Base-by-base conservation (phyloP, 2,888 invertebrate species). In the Keiferia lycopersicella region DNA sequence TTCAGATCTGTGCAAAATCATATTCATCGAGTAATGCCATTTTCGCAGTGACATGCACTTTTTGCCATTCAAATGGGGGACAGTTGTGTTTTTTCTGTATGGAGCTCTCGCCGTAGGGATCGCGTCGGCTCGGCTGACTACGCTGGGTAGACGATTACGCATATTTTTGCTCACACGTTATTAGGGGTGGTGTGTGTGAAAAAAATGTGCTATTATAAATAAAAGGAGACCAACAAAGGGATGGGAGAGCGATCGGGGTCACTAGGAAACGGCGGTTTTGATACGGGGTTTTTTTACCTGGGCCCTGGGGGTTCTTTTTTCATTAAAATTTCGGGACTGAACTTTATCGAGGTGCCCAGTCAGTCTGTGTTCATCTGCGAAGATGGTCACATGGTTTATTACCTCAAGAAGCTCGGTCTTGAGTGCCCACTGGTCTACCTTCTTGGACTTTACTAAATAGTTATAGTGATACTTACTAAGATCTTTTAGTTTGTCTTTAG, bases 191-290 rank as follows among this genome's bases (percentile, higher is more conserved):
- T 79, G 85, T 88, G 88, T 90, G 87, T 89, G 90, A 88, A 90
- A 91, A 91, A 91, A 91, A 87, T 86, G 77, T 87, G 86, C 87
- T 88, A 90, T 91, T 91, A 90, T 91, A 90, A 91, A 91, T 89
- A 90, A 89, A 83, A 88, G 88, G 78, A 84, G 76, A 78, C 73
- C 75, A 83, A 91, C 91, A 91, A 91, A 87, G 85, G 89, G 89
- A 91, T 90, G 89, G 83, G 82, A 88, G 89, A 90, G 81, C 84
- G 90, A 91, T 91, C 91, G 89, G 91, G 91, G 91, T 91, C 91
- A 91, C 90, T 91, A 91, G 90, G 88, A 91, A 91, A 91, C 88
- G 87, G 88, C 87, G 89, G 91, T 91, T 90, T 90, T 91, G 86
- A 89, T 91, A 87, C 87, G 88, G 85, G 84, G 77, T 85, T 91